Evolutionary conservation across 2,888 invertebrate species (phyloP).

Genomic region (Lithophane ornitopus): DNA sequence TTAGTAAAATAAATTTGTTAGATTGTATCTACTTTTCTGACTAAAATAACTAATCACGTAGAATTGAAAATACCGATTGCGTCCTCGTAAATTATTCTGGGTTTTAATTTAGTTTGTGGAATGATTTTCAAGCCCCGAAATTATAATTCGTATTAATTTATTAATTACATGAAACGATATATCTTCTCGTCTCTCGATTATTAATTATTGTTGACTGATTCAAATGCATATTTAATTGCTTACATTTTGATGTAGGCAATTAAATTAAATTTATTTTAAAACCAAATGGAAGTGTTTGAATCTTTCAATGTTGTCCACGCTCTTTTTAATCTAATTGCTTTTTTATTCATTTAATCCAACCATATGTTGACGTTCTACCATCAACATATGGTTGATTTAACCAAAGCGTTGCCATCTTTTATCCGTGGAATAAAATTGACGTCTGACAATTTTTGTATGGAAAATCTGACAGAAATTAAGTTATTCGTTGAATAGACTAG

Average conservation of each 20-base stretch:
- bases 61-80: background rate
- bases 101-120: constrained; percentile 2
- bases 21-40: background rate
- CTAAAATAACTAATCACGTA: constrained; percentile 1
- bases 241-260: no score
- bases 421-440: no score
- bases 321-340: background rate
- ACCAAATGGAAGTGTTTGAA: background rate
- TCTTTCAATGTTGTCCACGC: background rate
- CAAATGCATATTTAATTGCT: background rate
- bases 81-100: constrained; percentile 14
- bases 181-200: background rate
- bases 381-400: background rate
- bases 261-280: constrained; percentile 1
- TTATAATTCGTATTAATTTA: background rate
- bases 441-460: no score
- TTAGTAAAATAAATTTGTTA: constrained; percentile 17
- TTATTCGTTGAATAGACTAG: no score
- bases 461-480: no score
- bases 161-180: background rate
- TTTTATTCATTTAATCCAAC: background rate
- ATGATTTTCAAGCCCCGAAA: background rate
- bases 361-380: background rate
- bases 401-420: no score
- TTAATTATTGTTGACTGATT: constrained; percentile 3